Evolutionary conservation across 2,113 vertebrate genomes (phyloP), one percentile per base, ranked within the genome.

Genomic region (Podocnemis expansa): DNA sequence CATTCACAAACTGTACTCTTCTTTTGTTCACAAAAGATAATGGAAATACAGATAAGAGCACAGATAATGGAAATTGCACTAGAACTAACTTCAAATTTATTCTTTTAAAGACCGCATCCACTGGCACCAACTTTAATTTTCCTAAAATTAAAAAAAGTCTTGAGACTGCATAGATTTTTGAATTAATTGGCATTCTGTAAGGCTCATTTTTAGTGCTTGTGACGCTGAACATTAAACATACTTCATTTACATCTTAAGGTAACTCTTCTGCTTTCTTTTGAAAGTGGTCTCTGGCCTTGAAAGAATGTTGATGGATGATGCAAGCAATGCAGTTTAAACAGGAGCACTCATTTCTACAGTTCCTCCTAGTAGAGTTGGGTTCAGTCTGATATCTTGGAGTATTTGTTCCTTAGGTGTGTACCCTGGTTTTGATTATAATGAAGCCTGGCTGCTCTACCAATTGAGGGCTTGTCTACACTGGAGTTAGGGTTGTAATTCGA

Each of bases 41-140:
- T 7, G 41, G 41, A 95, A 95, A 83, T 78, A 88, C 56, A 92
- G 89, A 93, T 89, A 78, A 92, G 75, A 95, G 67, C 47, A 12
- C 87, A 93, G 89, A 93, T 86, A 94, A 80, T 21, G 67, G 55
- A 85, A 89, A 86, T 51, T 84, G 85, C 29, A 81, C 4, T 17
- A 88, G 45, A 25, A 6, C 14, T 81, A 70, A 94, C 89, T 84
- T 89, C 52, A 91, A n/a, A 79, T 95, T 96, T 96, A 58, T 86
- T 96, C 90, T 94, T 78, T 88, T 91, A 73, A 93, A 95, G 45
- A 75, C 45, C n/a, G 52, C 8, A 82, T 29, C 13, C 4, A 24
- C 25, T 70, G 60, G 27, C 6, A 43, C 80, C 12, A 78, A 49
- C 82, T 45, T 16, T 84, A 79, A 55, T 90, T 88, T 85, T 85